phyloP scores from a whole-genome alignment of 1,140 invertebrate genomes.

The Leptinotarsa texana region DNA sequence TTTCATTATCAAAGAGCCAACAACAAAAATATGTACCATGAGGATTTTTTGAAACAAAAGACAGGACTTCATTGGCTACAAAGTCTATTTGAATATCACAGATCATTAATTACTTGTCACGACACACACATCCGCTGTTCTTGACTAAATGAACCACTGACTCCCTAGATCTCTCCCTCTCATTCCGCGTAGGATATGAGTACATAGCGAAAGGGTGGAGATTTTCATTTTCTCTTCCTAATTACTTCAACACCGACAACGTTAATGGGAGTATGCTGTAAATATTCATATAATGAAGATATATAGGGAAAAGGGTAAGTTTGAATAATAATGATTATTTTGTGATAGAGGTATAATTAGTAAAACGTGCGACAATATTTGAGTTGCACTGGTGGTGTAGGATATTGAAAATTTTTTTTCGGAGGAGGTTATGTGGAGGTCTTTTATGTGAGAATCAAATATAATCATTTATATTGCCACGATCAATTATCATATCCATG shows the following conservation, averaged over 20 bases:
- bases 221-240: slow-evolving; percentile 27
- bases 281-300: slow-evolving; percentile 12
- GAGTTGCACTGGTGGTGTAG: too few species aligned
- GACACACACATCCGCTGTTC: slow-evolving; percentile 12
- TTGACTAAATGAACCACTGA: slow-evolving; percentile 28
- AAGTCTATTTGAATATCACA: not conserved
- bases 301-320: not conserved
- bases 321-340: not conserved
- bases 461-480: too few species aligned
- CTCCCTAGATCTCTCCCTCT: slow-evolving; percentile 12
- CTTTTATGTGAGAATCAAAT: too few species aligned
- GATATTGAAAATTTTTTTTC: too few species aligned
- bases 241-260: slow-evolving; percentile 21
- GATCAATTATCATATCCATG: too few species aligned
- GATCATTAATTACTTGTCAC: not conserved
- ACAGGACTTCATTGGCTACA: too few species aligned
- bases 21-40: too few species aligned
- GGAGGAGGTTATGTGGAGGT: too few species aligned
- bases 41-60: too few species aligned
- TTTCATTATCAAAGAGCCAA: too few species aligned
- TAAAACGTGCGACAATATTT: too few species aligned
- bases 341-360: not conserved
- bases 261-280: slow-evolving; percentile 19
- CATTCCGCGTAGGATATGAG: not conserved
- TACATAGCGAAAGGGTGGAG: slow-evolving; percentile 16